Base-by-base conservation (phyloP, 2,113 vertebrate species). In the Gallinago media region DNA sequence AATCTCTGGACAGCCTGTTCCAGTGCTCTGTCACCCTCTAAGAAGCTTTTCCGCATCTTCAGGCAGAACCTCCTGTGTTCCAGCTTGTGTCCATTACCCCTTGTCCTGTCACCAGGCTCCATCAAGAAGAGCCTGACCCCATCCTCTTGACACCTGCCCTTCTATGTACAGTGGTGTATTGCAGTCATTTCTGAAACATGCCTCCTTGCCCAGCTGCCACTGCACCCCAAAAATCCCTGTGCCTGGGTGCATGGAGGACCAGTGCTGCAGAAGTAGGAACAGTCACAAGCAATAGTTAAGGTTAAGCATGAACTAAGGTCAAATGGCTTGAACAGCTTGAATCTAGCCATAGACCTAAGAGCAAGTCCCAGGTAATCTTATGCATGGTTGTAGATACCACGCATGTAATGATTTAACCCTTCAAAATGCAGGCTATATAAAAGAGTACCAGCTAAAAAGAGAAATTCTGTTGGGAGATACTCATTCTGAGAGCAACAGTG, bases 361-460 rank as follows among this genome's bases (percentile, higher is more conserved):
- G 25, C 15, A 65, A 12, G 27, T 61, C 26, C 27, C 17, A 54
- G 13, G 16, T 20, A 59, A 46, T 26, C 8, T 49, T 40, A 27
- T 25, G 17, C 14, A 46, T 6, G 13, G 13, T 16, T 86, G 34
- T 38, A 65, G 44, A 38, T 68, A 26, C 22, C 22, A 36, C 14
- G 7, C 7, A 4, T 13, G 14, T 21, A 73, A 4, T 16, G 8
- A 71, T 61, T 56, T 52, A 56, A 61, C 26, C 15, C 23, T 78
- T 74, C 50, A 52, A 77, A 67, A 85, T 19, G 15, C 1, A 42
- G 8, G 3, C 10, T 27, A 4, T 15, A 27, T 46, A 15, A 55
- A 76, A 0, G 1, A 75, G 50, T 15, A 18, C 0, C 0, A 8
- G 1, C 4, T 73, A 73, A 34, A 72, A 79, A 70, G 23, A 47